Conservation (phyloP, 2,113 vertebrate genomes). For the Pongo pygmaeus region DNA sequence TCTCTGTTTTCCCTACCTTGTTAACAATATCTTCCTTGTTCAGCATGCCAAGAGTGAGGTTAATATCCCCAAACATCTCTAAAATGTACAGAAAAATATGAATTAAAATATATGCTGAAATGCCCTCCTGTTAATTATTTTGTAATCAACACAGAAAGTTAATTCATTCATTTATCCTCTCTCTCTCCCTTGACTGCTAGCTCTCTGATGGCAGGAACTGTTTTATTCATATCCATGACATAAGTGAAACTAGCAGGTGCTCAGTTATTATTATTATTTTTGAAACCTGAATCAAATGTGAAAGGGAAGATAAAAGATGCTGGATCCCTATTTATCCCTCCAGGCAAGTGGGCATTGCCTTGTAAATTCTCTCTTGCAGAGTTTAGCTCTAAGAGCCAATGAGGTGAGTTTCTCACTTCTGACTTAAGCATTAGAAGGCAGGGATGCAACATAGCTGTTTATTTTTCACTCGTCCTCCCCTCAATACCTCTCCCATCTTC, state of each 20-base stretch:
- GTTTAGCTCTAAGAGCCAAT: neutral
- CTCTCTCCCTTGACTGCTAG: neutral
- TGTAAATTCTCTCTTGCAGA: neutral
- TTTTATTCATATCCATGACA: neutral
- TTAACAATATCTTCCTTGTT: constrained; percentile 64
- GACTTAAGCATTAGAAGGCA: neutral
- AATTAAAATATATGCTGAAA: neutral
- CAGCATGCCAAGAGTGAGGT: constrained; percentile 69
- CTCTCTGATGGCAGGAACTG: neutral
- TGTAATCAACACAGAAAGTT: neutral
- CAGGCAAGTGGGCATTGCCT: neutral
- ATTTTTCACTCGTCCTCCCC: neutral
- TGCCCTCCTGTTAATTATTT: neutral
- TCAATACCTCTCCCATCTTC: neutral
- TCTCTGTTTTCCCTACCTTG: constrained; percentile 63
- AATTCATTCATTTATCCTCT: neutral
- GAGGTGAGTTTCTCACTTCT: neutral
- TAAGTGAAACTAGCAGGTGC: neutral
- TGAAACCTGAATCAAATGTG: neutral
- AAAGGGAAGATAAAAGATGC: neutral
- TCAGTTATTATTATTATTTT: neutral
- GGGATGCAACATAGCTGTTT: neutral
- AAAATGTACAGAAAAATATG: constrained; percentile 20
- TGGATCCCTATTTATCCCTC: neutral
- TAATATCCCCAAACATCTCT: constrained; percentile 72